These are phyloP conservation scores for Camponotus pennsylvanicus DNA, from an alignment of 1,140 invertebrate genomes.

Conservation along the genomic window DNA sequence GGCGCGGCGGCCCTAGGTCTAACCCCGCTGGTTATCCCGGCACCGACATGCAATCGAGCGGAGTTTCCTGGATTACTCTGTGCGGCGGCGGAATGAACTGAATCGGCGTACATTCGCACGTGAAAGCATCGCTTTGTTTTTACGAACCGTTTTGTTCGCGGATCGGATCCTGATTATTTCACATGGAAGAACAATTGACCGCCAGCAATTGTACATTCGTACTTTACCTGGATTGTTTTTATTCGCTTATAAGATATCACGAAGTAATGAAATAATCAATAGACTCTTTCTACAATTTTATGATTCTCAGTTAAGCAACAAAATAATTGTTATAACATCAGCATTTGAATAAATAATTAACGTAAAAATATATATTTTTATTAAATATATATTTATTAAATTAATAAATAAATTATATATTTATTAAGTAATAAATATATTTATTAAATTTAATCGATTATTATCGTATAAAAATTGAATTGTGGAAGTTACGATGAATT, in stretches of 20 bases:
- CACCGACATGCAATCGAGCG: constrained; percentile 64
- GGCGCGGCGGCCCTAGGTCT: constrained; percentile 39
- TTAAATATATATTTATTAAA: too few relatives aligned
- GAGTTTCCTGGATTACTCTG: constrained; percentile 75
- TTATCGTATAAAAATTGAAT: not conserved
- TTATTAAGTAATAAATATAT: too few relatives aligned
- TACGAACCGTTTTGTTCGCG: constrained; percentile 27
- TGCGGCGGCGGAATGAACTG: constrained; percentile 69
- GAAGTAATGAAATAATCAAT: constrained; percentile 2
- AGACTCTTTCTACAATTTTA: not conserved
- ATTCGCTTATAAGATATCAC: not conserved
- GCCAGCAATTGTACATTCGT: not conserved
- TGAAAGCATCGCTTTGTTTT: constrained; percentile 34
- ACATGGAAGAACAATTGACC: constrained; percentile 9
- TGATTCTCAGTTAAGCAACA: not conserved
- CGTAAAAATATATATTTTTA: not conserved
- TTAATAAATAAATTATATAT: too few relatives aligned
- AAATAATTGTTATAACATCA: not conserved
- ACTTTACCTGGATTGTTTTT: constrained; percentile 6
- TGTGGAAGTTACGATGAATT: not conserved
- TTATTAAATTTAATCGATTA: too few relatives aligned
- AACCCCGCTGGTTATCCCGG: constrained; percentile 44
- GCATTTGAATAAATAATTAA: not conserved
- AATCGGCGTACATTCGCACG: constrained; percentile 22
- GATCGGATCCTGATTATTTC: constrained; percentile 24